Evolutionary conservation across 2,797 vertebrate genomes (phyloP), one percentile per base, ranked within the genome.

Genomic region (Pitangus sulphuratus): DNA sequence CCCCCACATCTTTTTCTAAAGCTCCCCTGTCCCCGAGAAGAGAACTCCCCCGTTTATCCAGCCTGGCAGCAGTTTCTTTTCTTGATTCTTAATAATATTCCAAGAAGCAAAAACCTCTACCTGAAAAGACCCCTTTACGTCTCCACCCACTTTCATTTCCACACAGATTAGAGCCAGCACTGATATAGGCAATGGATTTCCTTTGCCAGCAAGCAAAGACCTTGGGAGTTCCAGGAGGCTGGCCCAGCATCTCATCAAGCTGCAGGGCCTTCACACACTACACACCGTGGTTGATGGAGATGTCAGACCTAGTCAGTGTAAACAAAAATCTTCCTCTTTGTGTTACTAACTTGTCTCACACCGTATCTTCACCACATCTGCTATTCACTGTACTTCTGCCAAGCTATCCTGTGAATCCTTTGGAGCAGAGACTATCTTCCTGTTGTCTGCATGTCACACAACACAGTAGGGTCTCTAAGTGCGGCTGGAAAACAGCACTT

Each of bases 291-390:
- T 8, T 84, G 87, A 91, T 77, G 72, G 87, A 93, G 84, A 92
- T 64, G 75, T 93, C 81, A 90, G 88, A 87, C 40, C 45, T 45
- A 35, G 33, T 65, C 72, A 64, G 75, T 20, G 71, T 80, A 54
- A 75, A 76, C 62, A 85, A 80, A 68, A 35, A 12, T 60, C 64
- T 60, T 89, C 60, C 84, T 82, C 68, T 56, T 48, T 42, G 44
- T 47, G 57, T 24, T 84, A 57, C 71, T 48, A 84, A 68, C 65
- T 44, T 25, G 40, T 45, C 64, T 68, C 69, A 65, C 0, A 22
- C 42, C 0, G 2, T 12, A 39, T 30, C 84, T 51, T 66, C 25
- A 42, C 37, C 39, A 39, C 56, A 82, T 47, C 65, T 69, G 66
- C 85, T 84, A 26, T 45, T 61, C 22, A 33, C 37, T 7, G 57